Evolutionary conservation across 2,113 vertebrate species (phyloP), one percentile per base, ranked within the genome.

Genomic region (Caranx ignobilis): DNA sequence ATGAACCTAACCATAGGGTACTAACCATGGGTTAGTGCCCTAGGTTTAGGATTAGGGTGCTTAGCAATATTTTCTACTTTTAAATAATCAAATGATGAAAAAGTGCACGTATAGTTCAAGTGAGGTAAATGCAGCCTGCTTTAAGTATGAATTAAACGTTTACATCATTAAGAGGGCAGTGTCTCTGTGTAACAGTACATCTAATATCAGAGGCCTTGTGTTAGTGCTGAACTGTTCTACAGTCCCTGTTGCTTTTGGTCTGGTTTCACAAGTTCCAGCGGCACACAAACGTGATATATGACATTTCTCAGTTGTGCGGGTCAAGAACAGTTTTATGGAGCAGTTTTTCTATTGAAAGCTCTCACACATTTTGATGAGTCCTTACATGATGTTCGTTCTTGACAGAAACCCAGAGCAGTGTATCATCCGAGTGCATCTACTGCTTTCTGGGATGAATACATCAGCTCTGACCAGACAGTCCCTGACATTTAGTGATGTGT

Each of bases 401-500:
- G 72, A 87, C 77, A 65, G 81, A 70, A 66, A 84, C n/a, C 82
- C 61, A 77, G 6, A 57, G 82, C 87, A 48, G 50, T 71, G 83
- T 75, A 86, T 91, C 85, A 82, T 66, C 69, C 26, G 31, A 60
- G 76, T 16, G 80, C 82, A 83, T 83, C 84, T 77, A 64, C 71
- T 59, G 52, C 75, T 85, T 63, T 63, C 77, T 76, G 75, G 67
- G 66, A 86, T 77, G 85, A 88, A 87, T 89, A 86, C 72, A 87
- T 90, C 85, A 86, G 69, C 80, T 61, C 35, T 52, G 84, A 88
- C 68, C 82, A 87, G 84, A 84, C 73, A 50, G 77, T 71, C 78
- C 62, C 76, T 89, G 87, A 86, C 87, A 84, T 88, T 89, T 87
- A 87, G 75, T 84, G 79, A 88, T 90, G 83, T 87, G 85, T 69